Evolutionary conservation across 2,113 vertebrate genomes (phyloP), one percentile per base, ranked within the genome.

Genomic region (Phalacrocorax brasilianus): DNA sequence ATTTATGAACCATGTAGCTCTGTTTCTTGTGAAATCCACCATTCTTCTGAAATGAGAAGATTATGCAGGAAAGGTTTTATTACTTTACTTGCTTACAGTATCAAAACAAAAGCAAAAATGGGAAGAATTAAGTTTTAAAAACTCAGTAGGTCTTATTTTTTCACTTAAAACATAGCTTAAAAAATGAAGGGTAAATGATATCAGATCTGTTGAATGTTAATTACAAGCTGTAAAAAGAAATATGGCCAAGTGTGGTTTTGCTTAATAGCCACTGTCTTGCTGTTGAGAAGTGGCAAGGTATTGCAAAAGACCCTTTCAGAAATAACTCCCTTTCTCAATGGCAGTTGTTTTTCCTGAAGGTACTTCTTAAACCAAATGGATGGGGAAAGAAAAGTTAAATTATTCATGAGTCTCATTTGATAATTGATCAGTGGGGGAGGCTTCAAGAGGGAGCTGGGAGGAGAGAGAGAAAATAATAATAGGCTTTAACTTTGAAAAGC

Each of bases 391-490:
- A 93, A 91, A 92, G 44, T 58, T 97, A 96, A 98, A 95, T 97
- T 96, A 97, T 97, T 98, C 94, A 97, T 93, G 81, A 97, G 50
- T 61, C 49, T 95, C 44, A 68, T 95, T 94, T 98, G 96, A 97
- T 93, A 97, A 55, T 84, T 89, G 61, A 89, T 97, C 94, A 93
- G 85, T 97, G 93, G 93, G 89, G 89, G 91, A 95, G 66, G 59
- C 80, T 85, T 93, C 76, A 85, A 73, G 84, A 80, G 42, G 74
- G 82, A 94, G 89, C 94, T 86, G 74, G 28, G 14, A 81, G 49
- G 47, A 30, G 33, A 49, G 61, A 82, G 71, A 78, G 50, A 44
- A 58, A 87, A 95, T 91, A 97, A 88, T 92, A 96, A 93, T 71
- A 93, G 88, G 67, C 76, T 97, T 95, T 90, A 96, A 92, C 68